Conservation (phyloP, 2,888 invertebrate genomes). For the Agonum fuliginosum region DNA sequence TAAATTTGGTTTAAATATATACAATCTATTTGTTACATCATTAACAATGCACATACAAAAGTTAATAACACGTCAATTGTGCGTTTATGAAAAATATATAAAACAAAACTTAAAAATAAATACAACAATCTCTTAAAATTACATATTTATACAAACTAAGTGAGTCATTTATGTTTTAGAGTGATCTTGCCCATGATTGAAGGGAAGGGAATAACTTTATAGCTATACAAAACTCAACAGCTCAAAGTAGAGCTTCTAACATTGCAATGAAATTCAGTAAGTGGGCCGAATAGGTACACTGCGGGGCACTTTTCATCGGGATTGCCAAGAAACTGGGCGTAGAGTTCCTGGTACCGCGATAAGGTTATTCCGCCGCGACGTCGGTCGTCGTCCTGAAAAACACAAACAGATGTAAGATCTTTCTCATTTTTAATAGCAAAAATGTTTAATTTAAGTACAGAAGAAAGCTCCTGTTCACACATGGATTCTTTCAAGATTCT, state of each 20-base stretch:
- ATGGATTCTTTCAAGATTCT: too few species aligned
- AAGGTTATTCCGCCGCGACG: constrained; percentile 86
- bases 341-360: constrained; percentile 87
- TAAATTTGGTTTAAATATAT: constrained; percentile 22
- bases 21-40: constrained; percentile 51
- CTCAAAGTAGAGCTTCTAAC: constrained; percentile 22
- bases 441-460: not conserved
- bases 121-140: constrained; percentile 41
- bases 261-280: constrained; percentile 72
- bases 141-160: constrained; percentile 23
- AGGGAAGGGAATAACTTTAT: constrained; percentile 6
- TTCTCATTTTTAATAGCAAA: not conserved
- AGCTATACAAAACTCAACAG: constrained; percentile 11
- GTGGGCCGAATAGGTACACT: constrained; percentile 86
- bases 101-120: constrained; percentile 49
- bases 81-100: constrained; percentile 53
- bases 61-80: constrained; percentile 56
- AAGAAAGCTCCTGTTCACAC: too few species aligned
- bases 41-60: constrained; percentile 49
- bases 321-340: constrained; percentile 88
- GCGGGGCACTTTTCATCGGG: constrained; percentile 83
- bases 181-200: constrained; percentile 20
- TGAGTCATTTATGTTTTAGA: constrained; percentile 22
- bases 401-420: constrained; percentile 53
- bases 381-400: constrained; percentile 86